Conservation (phyloP, 1,140 invertebrate genomes). For the Tribolium madens region DNA sequence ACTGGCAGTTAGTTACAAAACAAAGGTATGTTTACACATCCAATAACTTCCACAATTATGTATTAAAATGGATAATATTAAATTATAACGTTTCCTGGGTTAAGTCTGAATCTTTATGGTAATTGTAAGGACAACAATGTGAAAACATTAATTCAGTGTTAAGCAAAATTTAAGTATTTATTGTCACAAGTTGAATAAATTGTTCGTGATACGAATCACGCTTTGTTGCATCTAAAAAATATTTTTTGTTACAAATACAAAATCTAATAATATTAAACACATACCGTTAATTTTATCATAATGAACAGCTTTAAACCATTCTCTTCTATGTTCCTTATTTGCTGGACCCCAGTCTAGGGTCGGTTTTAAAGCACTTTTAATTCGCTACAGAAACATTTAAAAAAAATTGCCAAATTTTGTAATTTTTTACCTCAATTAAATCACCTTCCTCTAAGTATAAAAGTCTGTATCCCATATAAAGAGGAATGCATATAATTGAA, state of each 20-base stretch:
- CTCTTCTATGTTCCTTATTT: slow-evolving; percentile 13
- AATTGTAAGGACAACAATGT: neutral
- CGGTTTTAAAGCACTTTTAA: slow-evolving; percentile 18
- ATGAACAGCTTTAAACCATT: slow-evolving; percentile 39
- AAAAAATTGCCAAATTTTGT: neutral
- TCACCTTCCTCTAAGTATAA: slow-evolving; percentile 50
- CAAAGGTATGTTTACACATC: neutral
- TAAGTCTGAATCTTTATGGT: neutral
- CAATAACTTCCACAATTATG: neutral
- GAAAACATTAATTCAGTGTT: neutral
- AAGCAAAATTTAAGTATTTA: neutral
- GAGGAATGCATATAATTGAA: slow-evolving; percentile 72
- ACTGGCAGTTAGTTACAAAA: neutral
- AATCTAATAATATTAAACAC: neutral
- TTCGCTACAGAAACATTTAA: slow-evolving; percentile 17
- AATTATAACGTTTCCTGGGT: neutral
- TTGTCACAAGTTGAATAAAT: slow-evolving; percentile 26
- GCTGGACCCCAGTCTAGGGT: slow-evolving; percentile 36
- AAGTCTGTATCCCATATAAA: slow-evolving; percentile 62
- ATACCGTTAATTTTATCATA: slow-evolving; percentile 29
- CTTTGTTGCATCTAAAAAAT: neutral
- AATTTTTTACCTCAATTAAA: slow-evolving; percentile 41
- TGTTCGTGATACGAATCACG: slow-evolving; percentile 32
- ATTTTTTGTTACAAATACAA: neutral
- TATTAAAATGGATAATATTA: neutral